Conservation (phyloP, 2,888 invertebrate genomes). For the Cylindroiulus punctatus region DNA sequence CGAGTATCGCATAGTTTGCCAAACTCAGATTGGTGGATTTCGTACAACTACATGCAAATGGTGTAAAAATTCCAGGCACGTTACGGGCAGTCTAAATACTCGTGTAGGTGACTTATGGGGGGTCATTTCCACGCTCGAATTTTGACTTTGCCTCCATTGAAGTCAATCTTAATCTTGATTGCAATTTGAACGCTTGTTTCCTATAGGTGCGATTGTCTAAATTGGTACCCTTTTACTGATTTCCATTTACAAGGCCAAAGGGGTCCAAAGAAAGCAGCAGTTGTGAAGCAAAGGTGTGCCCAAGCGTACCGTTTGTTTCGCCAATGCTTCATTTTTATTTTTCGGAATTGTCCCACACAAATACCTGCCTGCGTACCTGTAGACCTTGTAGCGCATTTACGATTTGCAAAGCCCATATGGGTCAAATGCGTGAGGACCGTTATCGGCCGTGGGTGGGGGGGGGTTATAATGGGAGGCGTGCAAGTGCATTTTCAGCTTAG, state of each 20-base stretch:
- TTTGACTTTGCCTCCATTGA: not conserved
- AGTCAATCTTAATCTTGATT: conserved; percentile 18
- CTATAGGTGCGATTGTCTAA: conserved; percentile 5
- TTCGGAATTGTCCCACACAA: conserved; percentile 10
- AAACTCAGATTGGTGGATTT: not conserved
- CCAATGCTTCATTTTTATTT: not conserved
- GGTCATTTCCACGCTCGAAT: not conserved
- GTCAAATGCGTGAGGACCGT: not conserved
- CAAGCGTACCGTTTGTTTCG: not conserved
- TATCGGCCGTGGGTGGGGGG: not conserved
- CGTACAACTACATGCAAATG: not conserved
- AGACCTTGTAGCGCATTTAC: conserved; percentile 4
- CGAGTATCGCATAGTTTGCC: not conserved
- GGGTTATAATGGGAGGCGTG: not conserved
- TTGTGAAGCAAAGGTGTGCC: not conserved
- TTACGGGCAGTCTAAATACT: not conserved
- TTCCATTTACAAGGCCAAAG: not conserved
- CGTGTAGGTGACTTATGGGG: not conserved
- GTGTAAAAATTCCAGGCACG: not conserved
- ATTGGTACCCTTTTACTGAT: not conserved
- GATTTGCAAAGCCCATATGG: conserved; percentile 5
- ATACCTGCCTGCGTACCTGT: conserved; percentile 9
- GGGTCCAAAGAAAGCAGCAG: not conserved
- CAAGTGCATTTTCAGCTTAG: not conserved
- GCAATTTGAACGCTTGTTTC: not conserved